A percentile compares a stretch with the other conserved stretches of the same genome.
Evolutionary conservation across 2,888 invertebrate species (phyloP).

Genomic region (Dorcus hopei): DNA sequence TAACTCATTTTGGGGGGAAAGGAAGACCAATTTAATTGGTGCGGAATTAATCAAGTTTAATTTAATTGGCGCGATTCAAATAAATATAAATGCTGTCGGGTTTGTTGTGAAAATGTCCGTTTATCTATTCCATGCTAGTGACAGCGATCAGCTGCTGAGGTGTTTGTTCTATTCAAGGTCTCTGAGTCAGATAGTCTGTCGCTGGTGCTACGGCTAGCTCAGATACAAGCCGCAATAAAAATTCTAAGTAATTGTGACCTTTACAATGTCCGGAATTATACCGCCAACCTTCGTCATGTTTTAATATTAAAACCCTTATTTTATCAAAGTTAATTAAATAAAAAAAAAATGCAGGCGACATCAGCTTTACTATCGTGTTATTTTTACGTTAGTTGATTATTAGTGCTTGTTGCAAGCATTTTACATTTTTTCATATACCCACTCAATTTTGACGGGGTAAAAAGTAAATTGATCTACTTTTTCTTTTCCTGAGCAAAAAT

Average conservation of each 20-base stretch:
- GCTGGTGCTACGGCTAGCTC: not conserved
- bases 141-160: constrained; percentile 28
- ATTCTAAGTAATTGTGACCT: constrained; percentile 25
- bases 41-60: not conserved
- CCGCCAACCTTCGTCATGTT: constrained; percentile 19
- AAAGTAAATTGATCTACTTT: too few species aligned
- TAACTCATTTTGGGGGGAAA: too few species aligned
- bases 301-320: too few species aligned
- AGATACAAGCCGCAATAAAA: constrained; percentile 20
- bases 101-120: not conserved
- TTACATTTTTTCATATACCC: too few species aligned
- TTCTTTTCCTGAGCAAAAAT: too few species aligned
- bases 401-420: too few species aligned
- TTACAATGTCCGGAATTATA: constrained; percentile 24
- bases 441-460: too few species aligned
- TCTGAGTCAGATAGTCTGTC: constrained; percentile 16
- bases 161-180: constrained; percentile 44
- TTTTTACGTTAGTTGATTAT: too few species aligned
- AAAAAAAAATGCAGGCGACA: too few species aligned
- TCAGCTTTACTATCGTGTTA: too few species aligned
- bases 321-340: too few species aligned
- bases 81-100: not conserved
- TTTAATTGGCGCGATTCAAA: not conserved
- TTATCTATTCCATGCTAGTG: not conserved
- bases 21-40: too few species aligned